Evolutionary conservation across 2,113 vertebrate genomes (phyloP).

Genomic region (zebrafish (Danio rerio)): GRCz12tu NC_133178.1:55962501-55963000

Average conservation of each 20-base stretch:
- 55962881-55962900: conserved; percentile 84
- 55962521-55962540: conserved; percentile 59
- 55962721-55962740: neutral
- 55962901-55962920: conserved; percentile 82
- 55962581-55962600: conserved; percentile 43
- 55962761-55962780: neutral
- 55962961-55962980: conserved; percentile 88
- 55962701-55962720: neutral
- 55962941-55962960: conserved; percentile 87
- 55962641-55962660: neutral
- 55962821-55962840: neutral
- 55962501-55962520: conserved; percentile 56
- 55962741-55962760: neutral
- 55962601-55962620: conserved; percentile 30
- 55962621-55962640: neutral
- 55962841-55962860: conserved; percentile 45
- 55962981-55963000: conserved; percentile 84
- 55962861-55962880: conserved; percentile 89
- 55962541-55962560: conserved; percentile 43
- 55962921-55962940: conserved; percentile 84
- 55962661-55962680: conserved; percentile 1
- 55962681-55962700: neutral
- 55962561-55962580: conserved; percentile 17
- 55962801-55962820: neutral
- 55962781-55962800: neutral